Base-by-base conservation (phyloP, 2,113 vertebrate genomes). In the Spermophilus dauricus region DNA sequence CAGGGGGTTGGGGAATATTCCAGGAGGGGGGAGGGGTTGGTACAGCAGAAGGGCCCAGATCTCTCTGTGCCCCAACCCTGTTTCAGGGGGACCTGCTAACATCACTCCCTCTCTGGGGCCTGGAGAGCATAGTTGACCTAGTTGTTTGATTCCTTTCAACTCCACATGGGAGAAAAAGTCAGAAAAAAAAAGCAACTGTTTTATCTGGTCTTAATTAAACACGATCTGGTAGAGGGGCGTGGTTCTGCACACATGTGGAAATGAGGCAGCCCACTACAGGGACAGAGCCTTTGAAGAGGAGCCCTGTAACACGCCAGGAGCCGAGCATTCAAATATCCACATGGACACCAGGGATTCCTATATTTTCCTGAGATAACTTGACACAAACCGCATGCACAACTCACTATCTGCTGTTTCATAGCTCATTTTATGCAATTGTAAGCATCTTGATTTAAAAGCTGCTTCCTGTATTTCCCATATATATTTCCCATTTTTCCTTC, bases 151-250 rank as follows among this genome's bases (percentile, higher is more conserved):
- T 86, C 76, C 73, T 97, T 96, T 94, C 91, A 96, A 92, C 76
- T 92, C 91, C 69, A 85, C 87, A 53, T 76, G 93, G 91, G 76
- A 98, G 80, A 70, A 73, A 91, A 56, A 89, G 48, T 13, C 48
- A 97, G 56, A 53, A 72, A 17, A 53, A 53, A 53, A 53, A 13
- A 51, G 81, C 73, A 96, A 88, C 70, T 10, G 34, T 97, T 97
- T 97, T 87, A 95, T 97, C 93, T 93, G 70, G 72, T 93, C 93
- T 97, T 97, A 96, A 97, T 96, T 97, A 96, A 97, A 97, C 89
- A 96, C 34, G 37, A 89, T 96, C 48, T 65, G 78, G 78, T 20
- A 37, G 70, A 86, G 37, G 70, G 90, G 51, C 80, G 67, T n/a
- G 45, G 16, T 69, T 86, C 67, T 26, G 65, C 24, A 73, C 56